Evolutionary conservation across 2,888 invertebrate species (phyloP).

Genomic region (Limnephilus auricula): DNA sequence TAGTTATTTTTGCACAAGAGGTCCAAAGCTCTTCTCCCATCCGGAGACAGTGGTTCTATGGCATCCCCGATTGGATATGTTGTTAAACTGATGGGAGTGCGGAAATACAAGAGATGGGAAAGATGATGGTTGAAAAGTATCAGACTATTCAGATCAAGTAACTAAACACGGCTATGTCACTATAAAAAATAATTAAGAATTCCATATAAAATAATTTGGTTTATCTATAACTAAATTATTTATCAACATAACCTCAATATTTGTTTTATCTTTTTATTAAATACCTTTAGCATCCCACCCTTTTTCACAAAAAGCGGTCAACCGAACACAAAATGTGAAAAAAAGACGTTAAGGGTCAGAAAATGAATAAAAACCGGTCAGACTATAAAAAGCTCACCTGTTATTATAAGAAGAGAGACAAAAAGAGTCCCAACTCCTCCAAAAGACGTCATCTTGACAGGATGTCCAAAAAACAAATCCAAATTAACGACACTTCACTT

Average conservation of each 20-base stretch:
- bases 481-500: not conserved
- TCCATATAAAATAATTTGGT: too few species aligned
- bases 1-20: too few species aligned
- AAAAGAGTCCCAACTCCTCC: not conserved
- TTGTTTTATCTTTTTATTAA: not conserved
- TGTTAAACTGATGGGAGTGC: too few species aligned
- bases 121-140: too few species aligned
- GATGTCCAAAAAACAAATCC: constrained; percentile 16
- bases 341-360: constrained; percentile 6
- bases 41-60: too few species aligned
- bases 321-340: not conserved
- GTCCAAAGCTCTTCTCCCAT: too few species aligned
- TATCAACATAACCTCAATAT: not conserved
- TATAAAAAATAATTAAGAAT: too few species aligned
- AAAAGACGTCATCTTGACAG: not conserved
- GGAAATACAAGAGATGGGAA: too few species aligned
- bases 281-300: not conserved
- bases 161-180: too few species aligned
- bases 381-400: constrained; percentile 27
- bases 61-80: too few species aligned
- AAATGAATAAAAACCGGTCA: constrained; percentile 37
- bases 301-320: not conserved
- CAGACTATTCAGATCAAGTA: too few species aligned
- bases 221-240: too few species aligned
- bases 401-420: constrained; percentile 17